Base-by-base conservation (phyloP, 2,113 vertebrate species). In the Saccopteryx bilineata region DNA sequence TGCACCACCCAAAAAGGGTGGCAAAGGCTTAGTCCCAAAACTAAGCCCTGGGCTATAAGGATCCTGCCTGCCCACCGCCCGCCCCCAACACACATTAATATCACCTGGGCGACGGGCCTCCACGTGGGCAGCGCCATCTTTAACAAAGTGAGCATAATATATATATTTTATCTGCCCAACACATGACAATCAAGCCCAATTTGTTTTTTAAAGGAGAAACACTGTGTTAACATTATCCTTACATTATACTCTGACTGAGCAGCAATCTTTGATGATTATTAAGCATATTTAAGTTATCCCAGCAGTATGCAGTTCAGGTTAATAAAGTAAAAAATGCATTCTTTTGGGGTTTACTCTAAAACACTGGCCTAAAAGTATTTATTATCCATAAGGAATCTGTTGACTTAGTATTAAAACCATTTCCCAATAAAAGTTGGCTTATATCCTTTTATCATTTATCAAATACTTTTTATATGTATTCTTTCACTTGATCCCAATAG, bases 261-360 rank as follows among this genome's bases (percentile, higher is more conserved):
- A 94, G 52, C 24, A 92, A 21, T 69, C 72, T 93, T 96, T 54
- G 31, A 91, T 87, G 72, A 66, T 2, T 91, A 72, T 81, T 93
- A 89, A 74, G 15, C 18, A 72, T 72, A 50, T 93, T 96, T 93
- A 83, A 91, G 17, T 90, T 79, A 90, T 75, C 39, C 24, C n/a
- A 80, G 61, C 58, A 96, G 80, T 90, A 39, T 96, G 4, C 5
- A 50, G 9, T 76, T 95, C 68, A 92, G 71, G 9, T 85, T 85
- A 80, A 93, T 92, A 65, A 92, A 93, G 84, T 90, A 54, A 87
- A 52, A 85, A 90, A 33, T 86, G 14, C 0, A 90, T 65, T 90
- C 12, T 88, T 93, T 92, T 5, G 68, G 54, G 84, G 17, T 63
- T 94, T 68, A 92, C 75, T 93, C 11, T 93, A 80, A 97, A 87